Conservation (phyloP, 2,888 invertebrate species). For the Acrocyrtus sp. region DNA sequence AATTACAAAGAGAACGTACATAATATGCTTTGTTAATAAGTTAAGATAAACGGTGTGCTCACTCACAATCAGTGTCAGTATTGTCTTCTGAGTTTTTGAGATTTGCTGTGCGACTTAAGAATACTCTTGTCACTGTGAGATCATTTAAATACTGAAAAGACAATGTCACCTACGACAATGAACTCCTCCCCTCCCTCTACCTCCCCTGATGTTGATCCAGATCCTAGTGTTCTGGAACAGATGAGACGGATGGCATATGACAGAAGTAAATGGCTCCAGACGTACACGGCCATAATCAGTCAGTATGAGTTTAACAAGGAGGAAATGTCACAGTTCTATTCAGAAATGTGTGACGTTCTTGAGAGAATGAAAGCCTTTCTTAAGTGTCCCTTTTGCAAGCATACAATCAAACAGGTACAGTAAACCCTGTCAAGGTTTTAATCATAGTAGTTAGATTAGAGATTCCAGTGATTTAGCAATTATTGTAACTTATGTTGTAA, state of each 20-base stretch:
- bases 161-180: slow-evolving; percentile 35
- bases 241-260: slow-evolving; percentile 53
- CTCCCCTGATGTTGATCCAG: slow-evolving; percentile 41
- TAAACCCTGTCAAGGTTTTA: neutral
- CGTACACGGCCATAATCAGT: slow-evolving; percentile 43
- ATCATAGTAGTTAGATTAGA: neutral
- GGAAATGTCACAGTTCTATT: slow-evolving; percentile 49
- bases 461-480: neutral
- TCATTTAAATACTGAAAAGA: neutral
- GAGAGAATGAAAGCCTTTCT: slow-evolving; percentile 36
- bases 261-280: slow-evolving; percentile 52
- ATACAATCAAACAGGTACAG: slow-evolving; percentile 47
- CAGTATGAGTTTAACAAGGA: slow-evolving; percentile 54
- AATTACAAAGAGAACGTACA: neutral
- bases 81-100: neutral
- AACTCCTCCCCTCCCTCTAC: slow-evolving; percentile 19
- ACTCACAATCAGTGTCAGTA: neutral
- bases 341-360: slow-evolving; percentile 47
- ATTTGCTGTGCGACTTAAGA: neutral
- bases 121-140: too few species aligned
- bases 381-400: slow-evolving; percentile 43
- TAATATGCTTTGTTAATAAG: neutral
- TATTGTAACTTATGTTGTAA: slow-evolving; percentile 9
- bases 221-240: slow-evolving; percentile 49
- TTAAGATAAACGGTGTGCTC: neutral